Base-by-base conservation (phyloP, 2,797 vertebrate species). In the Schizothorax lantsangensis region DNA sequence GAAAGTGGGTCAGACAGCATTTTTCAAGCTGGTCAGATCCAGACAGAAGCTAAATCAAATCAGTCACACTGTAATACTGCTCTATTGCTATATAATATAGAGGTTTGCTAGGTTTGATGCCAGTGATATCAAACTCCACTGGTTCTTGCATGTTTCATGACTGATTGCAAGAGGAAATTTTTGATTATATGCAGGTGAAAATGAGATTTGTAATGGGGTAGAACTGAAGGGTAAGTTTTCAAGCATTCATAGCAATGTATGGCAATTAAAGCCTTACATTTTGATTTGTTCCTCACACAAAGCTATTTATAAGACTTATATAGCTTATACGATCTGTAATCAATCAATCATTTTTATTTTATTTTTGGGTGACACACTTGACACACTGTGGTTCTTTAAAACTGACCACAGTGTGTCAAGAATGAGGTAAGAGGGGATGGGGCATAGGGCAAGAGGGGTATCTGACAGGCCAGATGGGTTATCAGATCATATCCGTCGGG, bases 381-480 rank as follows among this genome's bases (percentile, higher is more conserved):
- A 40, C 6, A 40, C 38, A 40, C 38, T 40, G 6, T 40, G 38
- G 38, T 40, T 78, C 33, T 57, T 38, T 38, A 59, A 59, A 36
- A 78, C 33, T 23, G 11, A 4, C 75, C 75, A 15, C 6, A 30
- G 12, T 15, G 62, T 33, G 62, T 66, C 47, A 6, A 54, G 54
- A 40, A 23, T 6, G 6, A 57, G 15, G 12, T 17, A 6, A 79
- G 11, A 40, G 23, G 26, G 14, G 14, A 33, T 66, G 30, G 11
- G n/a, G 59, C 59, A 14, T 26, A 62, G n/a, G 47, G 54, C 49
- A 71, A 49, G 54, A 36, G 40, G 78, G 26, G 54, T 52, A 40
- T n/a, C 69, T 81, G 43, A 47, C 40, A 81, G 43, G 47, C 87
- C 71, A 88, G 83, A 66, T 38, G 78, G 38, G 78, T 78, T 54